Conservation (phyloP, 2,888 invertebrate species). For the Limnephilus lunatus region DNA sequence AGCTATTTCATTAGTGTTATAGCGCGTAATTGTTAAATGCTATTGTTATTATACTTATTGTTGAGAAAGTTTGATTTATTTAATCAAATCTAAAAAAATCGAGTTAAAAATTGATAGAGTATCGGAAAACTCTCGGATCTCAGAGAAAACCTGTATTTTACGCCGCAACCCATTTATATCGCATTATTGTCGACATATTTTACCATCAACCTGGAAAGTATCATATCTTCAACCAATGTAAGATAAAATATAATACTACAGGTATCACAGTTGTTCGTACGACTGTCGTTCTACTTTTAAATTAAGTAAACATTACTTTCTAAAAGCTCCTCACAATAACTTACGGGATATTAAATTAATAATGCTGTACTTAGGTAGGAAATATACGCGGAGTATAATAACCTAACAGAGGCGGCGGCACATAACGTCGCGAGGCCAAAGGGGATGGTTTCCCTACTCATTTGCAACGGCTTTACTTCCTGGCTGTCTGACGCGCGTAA, state of each 20-base stretch:
- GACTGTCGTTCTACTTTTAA: neutral
- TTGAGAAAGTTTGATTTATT: neutral
- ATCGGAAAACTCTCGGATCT: neutral
- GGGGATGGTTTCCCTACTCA: slow-evolving; percentile 2
- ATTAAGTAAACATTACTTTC: neutral
- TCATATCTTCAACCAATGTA: too few species aligned
- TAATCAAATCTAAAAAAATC: neutral
- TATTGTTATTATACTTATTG: neutral
- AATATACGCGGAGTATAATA: neutral
- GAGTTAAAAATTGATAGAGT: too few species aligned
- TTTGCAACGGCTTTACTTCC: slow-evolving; percentile 4
- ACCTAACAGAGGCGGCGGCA: neutral
- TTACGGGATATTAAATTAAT: neutral
- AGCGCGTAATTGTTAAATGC: too few species aligned
- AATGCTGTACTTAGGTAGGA: neutral
- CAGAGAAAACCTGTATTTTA: neutral
- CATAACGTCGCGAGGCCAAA: neutral
- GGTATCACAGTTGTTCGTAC: too few species aligned
- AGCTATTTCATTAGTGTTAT: too few species aligned
- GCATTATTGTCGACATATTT: neutral
- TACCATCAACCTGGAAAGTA: neutral
- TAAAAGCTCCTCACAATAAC: neutral
- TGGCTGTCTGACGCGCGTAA: slow-evolving; percentile 13
- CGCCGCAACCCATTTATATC: neutral
- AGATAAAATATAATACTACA: too few species aligned